phyloP scores from a whole-genome alignment of 1,140 invertebrate species.

The Heliconius hewitsoni region DNA sequence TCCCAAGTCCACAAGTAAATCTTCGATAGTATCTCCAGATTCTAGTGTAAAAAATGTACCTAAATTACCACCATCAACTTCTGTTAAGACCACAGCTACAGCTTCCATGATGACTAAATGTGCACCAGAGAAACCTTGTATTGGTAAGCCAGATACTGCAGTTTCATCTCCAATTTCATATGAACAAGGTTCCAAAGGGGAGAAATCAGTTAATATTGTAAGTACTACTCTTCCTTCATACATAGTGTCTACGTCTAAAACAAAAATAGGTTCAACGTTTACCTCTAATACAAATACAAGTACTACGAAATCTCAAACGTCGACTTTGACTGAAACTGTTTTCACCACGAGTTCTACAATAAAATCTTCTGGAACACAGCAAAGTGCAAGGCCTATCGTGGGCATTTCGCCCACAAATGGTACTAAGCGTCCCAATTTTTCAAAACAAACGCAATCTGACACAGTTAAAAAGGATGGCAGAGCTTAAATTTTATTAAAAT shows the following conservation, averaged over 20 bases:
- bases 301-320: slow-evolving; percentile 21
- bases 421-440: slow-evolving; percentile 25
- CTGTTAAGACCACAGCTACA: not conserved
- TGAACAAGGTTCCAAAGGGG: not conserved
- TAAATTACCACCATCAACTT: not conserved
- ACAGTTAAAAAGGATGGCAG: slow-evolving; percentile 48
- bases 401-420: slow-evolving; percentile 26
- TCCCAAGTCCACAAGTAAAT: slow-evolving; percentile 19
- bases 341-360: slow-evolving; percentile 20
- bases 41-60: slow-evolving; percentile 16
- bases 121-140: not conserved
- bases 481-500: slow-evolving; percentile 43
- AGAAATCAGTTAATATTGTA: slow-evolving; percentile 15
- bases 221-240: slow-evolving; percentile 40
- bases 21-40: slow-evolving; percentile 3
- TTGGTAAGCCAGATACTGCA: slow-evolving; percentile 17
- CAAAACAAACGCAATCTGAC: slow-evolving; percentile 41
- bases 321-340: slow-evolving; percentile 15
- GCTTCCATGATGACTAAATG: not conserved
- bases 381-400: slow-evolving; percentile 14
- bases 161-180: slow-evolving; percentile 4
- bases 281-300: slow-evolving; percentile 30
- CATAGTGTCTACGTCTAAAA: slow-evolving; percentile 47
- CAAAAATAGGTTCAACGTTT: slow-evolving; percentile 42
- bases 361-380: slow-evolving; percentile 12